A percentile compares a stretch with the other conserved stretches of the same genome.
Evolutionary conservation across 2,888 invertebrate genomes (phyloP).

Genomic region (Melanotus villosus): DNA sequence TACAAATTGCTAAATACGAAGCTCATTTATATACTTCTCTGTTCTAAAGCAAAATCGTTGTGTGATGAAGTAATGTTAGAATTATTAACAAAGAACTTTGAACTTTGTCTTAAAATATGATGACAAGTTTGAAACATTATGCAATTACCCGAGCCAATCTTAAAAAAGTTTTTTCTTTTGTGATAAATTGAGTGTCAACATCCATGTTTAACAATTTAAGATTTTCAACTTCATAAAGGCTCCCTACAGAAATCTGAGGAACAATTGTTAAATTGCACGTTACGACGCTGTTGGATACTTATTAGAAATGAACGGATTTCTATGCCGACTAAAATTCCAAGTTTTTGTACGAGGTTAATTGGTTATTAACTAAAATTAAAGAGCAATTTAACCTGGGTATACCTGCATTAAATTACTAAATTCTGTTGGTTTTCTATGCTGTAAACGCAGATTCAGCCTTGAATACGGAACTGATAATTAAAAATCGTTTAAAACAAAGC

Average conservation of each 20-base stretch:
- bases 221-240: slow-evolving; percentile 1
- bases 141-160: slow-evolving; percentile 1
- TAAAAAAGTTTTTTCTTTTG: not conserved
- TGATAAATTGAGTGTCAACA: slow-evolving; percentile 12
- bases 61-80: too few species aligned
- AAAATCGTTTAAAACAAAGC: not conserved
- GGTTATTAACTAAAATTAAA: too few species aligned
- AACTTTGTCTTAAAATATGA: not conserved
- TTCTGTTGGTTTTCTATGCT: too few species aligned
- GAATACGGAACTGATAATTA: too few species aligned
- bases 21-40: too few species aligned
- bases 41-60: too few species aligned
- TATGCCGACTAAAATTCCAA: not conserved
- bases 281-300: not conserved
- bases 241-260: slow-evolving; percentile 9
- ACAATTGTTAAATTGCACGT: not conserved
- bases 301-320: not conserved
- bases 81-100: not conserved
- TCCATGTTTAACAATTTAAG: not conserved
- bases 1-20: too few species aligned
- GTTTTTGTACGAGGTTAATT: too few species aligned
- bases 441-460: too few species aligned
- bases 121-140: not conserved
- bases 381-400: too few species aligned
- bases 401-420: too few species aligned